Conservation (phyloP, 2,797 vertebrate species). For the Columba guinea region DNA sequence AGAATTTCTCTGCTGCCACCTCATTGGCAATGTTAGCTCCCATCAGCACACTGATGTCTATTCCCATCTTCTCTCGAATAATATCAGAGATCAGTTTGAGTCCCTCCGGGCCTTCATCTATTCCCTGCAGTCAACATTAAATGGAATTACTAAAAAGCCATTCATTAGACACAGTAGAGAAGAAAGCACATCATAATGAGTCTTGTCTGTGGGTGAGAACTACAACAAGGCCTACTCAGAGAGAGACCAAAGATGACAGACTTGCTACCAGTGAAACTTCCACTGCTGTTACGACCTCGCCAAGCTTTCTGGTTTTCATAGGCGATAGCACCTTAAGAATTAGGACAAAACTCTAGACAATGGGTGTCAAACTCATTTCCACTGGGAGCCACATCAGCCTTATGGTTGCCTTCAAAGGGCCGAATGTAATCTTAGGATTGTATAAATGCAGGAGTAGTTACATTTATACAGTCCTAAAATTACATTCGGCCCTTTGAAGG, state of each 20-base stretch:
- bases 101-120: conserved; percentile 89
- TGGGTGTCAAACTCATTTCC: too few species aligned
- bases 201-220: not conserved
- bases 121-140: conserved; percentile 78
- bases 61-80: conserved; percentile 91
- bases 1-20: conserved; percentile 92
- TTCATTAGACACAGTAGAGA: not conserved
- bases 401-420: too few species aligned
- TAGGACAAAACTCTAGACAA: not conserved
- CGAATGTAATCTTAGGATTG: too few species aligned
- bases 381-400: too few species aligned
- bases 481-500: too few species aligned
- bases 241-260: not conserved
- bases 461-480: too few species aligned
- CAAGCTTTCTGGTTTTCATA: not conserved
- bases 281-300: not conserved
- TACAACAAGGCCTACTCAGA: not conserved
- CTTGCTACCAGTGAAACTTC: not conserved
- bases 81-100: conserved; percentile 92
- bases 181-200: not conserved
- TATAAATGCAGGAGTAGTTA: too few species aligned
- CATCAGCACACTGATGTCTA: conserved; percentile 93
- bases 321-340: not conserved
- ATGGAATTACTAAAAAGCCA: not conserved
- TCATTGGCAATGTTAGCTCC: conserved; percentile 93